Conservation (phyloP, 2,113 vertebrate genomes). For the Oryzias curvinotus region DNA sequence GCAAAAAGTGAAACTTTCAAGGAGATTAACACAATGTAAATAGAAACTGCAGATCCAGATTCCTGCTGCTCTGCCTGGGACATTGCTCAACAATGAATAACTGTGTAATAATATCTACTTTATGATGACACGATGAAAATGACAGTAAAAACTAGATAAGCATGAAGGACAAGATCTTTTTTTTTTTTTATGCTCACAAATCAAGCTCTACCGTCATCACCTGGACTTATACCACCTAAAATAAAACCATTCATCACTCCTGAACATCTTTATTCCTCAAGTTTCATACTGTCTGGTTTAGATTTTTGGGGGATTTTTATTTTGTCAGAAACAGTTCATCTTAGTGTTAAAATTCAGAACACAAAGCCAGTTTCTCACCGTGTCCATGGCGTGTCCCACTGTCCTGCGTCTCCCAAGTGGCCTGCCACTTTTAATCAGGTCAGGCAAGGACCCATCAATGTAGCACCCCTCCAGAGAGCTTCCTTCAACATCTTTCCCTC, state of each 20-base stretch:
- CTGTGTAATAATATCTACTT: neutral
- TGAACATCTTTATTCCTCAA: neutral
- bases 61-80: conserved; percentile 3
- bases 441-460: conserved; percentile 64
- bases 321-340: neutral
- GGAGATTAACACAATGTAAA: conserved; percentile 27
- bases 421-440: conserved; percentile 71
- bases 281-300: neutral
- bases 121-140: too few relatives aligned
- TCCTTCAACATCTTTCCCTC: neutral
- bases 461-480: conserved; percentile 31
- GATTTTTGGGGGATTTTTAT: neutral
- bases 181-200: conserved; percentile 13
- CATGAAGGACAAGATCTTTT: neutral
- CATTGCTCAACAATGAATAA: conserved; percentile 1
- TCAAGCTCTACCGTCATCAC: neutral
- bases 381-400: conserved; percentile 72
- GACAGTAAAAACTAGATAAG: conserved; percentile 3
- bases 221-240: neutral
- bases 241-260: neutral
- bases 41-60: conserved; percentile 49
- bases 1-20: conserved; percentile 2
- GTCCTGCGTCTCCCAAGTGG: conserved; percentile 69
- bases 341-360: neutral
- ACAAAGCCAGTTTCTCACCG: conserved; percentile 47